These are phyloP conservation scores for Oxyteleia sp. DNA, from an alignment of 2,888 invertebrate genomes.

Conservation along the genomic window DNA sequence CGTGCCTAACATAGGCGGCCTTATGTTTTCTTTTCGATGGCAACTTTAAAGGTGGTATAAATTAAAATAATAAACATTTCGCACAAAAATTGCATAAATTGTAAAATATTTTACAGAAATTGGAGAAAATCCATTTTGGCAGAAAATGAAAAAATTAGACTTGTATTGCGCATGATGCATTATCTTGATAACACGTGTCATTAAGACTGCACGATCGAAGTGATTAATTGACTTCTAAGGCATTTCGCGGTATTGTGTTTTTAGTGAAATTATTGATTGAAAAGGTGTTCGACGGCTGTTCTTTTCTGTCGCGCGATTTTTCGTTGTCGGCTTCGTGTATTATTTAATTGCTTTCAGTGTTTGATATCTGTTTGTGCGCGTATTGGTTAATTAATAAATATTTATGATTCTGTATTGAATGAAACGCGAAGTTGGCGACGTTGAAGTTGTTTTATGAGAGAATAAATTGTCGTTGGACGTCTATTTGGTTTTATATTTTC, in stretches of 20 bases:
- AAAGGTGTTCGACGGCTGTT: constrained; percentile 1
- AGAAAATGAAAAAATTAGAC: too few relatives aligned
- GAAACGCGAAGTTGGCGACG: not conserved
- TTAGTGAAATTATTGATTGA: constrained; percentile 7
- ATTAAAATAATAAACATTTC: too few relatives aligned
- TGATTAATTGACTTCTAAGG: constrained; percentile 23
- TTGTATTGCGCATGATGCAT: too few relatives aligned
- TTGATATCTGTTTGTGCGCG: constrained; percentile 14
- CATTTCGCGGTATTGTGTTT: constrained; percentile 33
- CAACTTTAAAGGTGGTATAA: too few relatives aligned
- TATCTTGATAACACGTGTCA: constrained; percentile 36
- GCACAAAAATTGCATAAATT: too few relatives aligned
- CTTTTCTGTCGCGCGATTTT: not conserved
- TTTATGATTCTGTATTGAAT: constrained; percentile 11
- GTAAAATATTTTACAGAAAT: too few relatives aligned
- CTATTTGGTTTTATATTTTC: constrained; percentile 14
- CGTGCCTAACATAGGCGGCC: too few relatives aligned
- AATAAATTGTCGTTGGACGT: not conserved
- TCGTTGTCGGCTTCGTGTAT: constrained; percentile 2
- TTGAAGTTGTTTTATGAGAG: not conserved
- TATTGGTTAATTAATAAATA: not conserved
- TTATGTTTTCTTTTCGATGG: too few relatives aligned
- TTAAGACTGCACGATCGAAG: constrained; percentile 47
- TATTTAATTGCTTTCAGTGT: constrained; percentile 3
- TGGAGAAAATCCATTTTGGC: too few relatives aligned